Conservation (phyloP, 2,888 invertebrate genomes). For the Clivina fossor region DNA sequence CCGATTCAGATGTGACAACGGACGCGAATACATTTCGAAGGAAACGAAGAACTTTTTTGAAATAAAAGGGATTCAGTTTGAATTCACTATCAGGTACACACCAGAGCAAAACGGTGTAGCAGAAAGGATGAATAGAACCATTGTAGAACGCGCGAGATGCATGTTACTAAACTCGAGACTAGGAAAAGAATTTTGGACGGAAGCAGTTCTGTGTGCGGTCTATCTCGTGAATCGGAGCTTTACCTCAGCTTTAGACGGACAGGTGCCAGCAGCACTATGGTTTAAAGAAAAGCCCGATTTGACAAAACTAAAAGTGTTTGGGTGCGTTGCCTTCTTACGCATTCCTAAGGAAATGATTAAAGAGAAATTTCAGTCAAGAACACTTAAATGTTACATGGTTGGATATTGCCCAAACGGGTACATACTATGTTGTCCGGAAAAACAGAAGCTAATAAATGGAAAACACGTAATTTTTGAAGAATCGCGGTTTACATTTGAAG, state of each 20-base stretch:
- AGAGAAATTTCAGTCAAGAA: slow-evolving; percentile 1
- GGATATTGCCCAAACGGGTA: slow-evolving; percentile 42
- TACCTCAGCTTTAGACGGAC: slow-evolving; percentile 41
- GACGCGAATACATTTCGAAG: slow-evolving; percentile 44
- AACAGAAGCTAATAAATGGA: slow-evolving; percentile 39
- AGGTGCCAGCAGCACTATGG: slow-evolving; percentile 48
- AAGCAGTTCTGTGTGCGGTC: slow-evolving; percentile 45
- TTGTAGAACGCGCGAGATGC: slow-evolving; percentile 40
- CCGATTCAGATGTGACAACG: slow-evolving; percentile 43
- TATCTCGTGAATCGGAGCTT: slow-evolving; percentile 46
- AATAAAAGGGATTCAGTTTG: slow-evolving; percentile 39
- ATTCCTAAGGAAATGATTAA: slow-evolving; percentile 1
- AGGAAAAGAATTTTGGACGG: slow-evolving; percentile 40
- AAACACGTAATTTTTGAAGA: slow-evolving; percentile 37
- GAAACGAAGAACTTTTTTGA: slow-evolving; percentile 41
- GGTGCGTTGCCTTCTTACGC: slow-evolving; percentile 30
- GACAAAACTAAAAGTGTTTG: slow-evolving; percentile 44
- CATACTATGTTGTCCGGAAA: slow-evolving; percentile 44
- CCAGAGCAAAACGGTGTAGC: slow-evolving; percentile 44
- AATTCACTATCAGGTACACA: slow-evolving; percentile 42
- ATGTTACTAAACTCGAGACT: slow-evolving; percentile 37
- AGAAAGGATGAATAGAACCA: slow-evolving; percentile 42
- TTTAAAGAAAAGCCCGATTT: slow-evolving; percentile 44
- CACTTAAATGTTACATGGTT: slow-evolving; percentile 15
- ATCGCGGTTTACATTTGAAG: slow-evolving; percentile 20